Conservation (phyloP, 2,113 vertebrate species). For the Dromaius novaehollandiae region DNA sequence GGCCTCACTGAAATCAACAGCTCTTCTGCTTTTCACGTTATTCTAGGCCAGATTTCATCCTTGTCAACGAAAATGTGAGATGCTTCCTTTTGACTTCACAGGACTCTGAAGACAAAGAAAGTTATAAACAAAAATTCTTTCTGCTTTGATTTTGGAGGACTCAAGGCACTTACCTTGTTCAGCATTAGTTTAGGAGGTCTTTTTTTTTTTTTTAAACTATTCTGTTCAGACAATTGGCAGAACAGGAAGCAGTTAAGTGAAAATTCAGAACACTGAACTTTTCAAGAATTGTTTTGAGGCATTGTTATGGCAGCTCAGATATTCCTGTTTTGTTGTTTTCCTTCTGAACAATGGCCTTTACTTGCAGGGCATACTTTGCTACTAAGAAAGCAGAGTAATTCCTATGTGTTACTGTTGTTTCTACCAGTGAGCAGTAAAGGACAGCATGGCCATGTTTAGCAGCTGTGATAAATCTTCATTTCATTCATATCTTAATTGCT, state of each 20-base stretch:
- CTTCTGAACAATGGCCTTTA: neutral
- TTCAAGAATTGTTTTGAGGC: neutral
- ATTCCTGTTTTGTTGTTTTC: neutral
- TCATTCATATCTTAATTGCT: neutral
- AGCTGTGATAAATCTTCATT: neutral
- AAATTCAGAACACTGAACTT: neutral
- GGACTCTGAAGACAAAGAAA: neutral
- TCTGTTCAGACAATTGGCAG: neutral
- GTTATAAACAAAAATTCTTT: neutral
- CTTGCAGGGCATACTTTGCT: neutral
- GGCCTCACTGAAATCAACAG: neutral
- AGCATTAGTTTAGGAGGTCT: neutral
- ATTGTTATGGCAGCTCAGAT: neutral
- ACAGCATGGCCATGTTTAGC: neutral
- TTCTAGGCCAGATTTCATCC: neutral
- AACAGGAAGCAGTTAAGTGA: neutral
- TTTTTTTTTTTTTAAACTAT: too few species aligned
- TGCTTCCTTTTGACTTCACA: neutral
- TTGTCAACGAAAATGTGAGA: neutral
- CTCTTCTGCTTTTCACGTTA: neutral
- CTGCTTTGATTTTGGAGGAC: neutral
- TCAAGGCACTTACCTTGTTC: neutral
- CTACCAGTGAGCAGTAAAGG: neutral
- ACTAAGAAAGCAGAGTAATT: neutral
- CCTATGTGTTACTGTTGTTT: neutral